phyloP scores from a whole-genome alignment of 2,113 vertebrate species.

The Paratilapia polleni region DNA sequence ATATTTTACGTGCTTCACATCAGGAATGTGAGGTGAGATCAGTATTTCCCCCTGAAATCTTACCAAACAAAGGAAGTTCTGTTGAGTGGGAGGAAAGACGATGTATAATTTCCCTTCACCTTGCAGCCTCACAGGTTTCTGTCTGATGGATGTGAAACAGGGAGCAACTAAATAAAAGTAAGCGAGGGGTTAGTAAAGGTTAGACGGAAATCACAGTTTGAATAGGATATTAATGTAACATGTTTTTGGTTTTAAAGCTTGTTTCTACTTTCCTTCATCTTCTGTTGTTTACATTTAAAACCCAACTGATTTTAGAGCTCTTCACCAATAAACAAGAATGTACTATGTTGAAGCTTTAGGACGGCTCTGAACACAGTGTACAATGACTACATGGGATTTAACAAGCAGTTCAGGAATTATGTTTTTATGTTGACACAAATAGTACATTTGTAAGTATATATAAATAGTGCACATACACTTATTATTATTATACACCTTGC shows the following conservation, averaged over 20 bases:
- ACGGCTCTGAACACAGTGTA: background rate
- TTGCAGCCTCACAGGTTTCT: slow-evolving; percentile 18
- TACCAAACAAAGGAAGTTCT: slow-evolving; percentile 15
- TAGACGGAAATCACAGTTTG: background rate
- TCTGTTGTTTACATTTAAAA: rapidly evolving
- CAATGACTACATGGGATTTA: too few species aligned
- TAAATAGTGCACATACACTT: rapidly evolving
- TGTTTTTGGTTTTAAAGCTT: background rate
- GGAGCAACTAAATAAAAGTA: background rate
- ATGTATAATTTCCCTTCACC: slow-evolving; percentile 46
- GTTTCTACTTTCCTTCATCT: background rate
- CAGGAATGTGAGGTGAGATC: slow-evolving; percentile 6
- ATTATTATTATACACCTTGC: background rate
- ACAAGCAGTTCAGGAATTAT: too few species aligned
- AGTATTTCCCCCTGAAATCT: slow-evolving; percentile 24
- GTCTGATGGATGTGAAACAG: slow-evolving; percentile 37
- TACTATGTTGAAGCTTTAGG: rapidly evolving
- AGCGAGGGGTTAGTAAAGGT: background rate
- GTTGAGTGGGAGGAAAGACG: slow-evolving; percentile 30
- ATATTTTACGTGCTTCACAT: background rate
- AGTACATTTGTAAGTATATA: too few species aligned
- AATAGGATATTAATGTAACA: background rate
- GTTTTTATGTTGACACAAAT: too few species aligned
- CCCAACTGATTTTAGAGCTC: rapidly evolving
- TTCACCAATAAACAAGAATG: background rate